Conservation (phyloP, 2,797 vertebrate species). For the Helostoma temminkii region DNA sequence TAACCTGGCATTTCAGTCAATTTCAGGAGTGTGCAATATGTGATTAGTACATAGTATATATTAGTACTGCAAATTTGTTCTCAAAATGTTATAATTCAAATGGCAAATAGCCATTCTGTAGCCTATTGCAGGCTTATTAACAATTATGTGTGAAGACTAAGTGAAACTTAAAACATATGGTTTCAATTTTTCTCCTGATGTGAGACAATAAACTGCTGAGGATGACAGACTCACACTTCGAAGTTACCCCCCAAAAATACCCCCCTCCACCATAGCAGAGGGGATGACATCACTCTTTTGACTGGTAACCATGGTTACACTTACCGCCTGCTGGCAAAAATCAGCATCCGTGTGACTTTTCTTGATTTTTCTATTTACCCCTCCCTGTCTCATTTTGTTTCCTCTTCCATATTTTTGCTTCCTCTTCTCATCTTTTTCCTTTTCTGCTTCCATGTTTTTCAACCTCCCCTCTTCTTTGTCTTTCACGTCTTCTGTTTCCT, state of each 20-base stretch:
- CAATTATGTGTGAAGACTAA: background rate
- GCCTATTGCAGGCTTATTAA: no score
- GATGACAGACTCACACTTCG: constrained; percentile 15
- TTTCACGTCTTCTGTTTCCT: constrained; percentile 12
- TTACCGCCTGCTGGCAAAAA: constrained; percentile 60
- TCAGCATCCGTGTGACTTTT: constrained; percentile 44
- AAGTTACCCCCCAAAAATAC: constrained; percentile 31
- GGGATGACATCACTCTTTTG: constrained; percentile 74
- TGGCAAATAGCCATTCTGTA: no score
- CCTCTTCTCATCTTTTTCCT: background rate
- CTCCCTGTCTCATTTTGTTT: constrained; percentile 27
- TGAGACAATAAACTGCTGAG: constrained; percentile 41
- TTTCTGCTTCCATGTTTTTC: constrained; percentile 1
- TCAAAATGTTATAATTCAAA: no score
- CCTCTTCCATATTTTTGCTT: constrained; percentile 11
- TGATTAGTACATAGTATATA: no score
- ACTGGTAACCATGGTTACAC: constrained; percentile 80
- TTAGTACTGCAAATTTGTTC: no score
- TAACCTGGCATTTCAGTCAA: no score
- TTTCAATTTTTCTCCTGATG: constrained; percentile 31
- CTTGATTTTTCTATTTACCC: constrained; percentile 31
- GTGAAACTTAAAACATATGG: background rate
- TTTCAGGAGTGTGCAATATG: no score
- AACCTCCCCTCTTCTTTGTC: background rate
- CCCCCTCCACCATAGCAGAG: constrained; percentile 46